phyloP scores from a whole-genome alignment of 2,113 vertebrate genomes.

The Daphoenositta chrysoptera region DNA sequence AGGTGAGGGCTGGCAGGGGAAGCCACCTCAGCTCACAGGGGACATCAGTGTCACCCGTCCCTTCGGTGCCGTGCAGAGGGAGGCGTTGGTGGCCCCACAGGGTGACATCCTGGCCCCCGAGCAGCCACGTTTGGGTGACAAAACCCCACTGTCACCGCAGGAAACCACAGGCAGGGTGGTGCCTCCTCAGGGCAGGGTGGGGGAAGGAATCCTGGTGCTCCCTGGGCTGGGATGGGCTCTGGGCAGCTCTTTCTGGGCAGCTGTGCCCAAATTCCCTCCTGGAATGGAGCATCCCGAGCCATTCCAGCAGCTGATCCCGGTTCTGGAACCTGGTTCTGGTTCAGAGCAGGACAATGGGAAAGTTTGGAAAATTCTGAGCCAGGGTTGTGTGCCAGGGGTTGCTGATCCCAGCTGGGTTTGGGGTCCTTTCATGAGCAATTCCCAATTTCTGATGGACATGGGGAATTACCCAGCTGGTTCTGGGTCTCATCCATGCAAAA shows the following conservation, averaged over 20 bases:
- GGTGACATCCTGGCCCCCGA: neutral
- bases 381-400: neutral
- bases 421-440: neutral
- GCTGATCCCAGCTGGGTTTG: neutral
- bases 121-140: neutral
- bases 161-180: conserved; percentile 54
- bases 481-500: neutral
- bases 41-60: neutral
- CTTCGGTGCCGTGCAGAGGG: neutral
- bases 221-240: neutral
- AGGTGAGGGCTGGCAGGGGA: neutral
- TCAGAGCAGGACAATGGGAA: neutral
- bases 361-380: neutral
- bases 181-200: neutral
- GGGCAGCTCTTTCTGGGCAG: neutral
- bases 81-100: neutral
- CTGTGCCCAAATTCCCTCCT: neutral
- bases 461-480: neutral
- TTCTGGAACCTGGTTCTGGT: neutral
- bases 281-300: neutral
- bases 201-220: conserved; percentile 7
- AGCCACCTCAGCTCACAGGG: neutral
- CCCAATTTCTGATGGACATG: rapidly evolving
- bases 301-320: neutral
- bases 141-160: neutral